Conservation (phyloP, 2,797 vertebrate species). For the Heteromormyrus szaboi region DNA sequence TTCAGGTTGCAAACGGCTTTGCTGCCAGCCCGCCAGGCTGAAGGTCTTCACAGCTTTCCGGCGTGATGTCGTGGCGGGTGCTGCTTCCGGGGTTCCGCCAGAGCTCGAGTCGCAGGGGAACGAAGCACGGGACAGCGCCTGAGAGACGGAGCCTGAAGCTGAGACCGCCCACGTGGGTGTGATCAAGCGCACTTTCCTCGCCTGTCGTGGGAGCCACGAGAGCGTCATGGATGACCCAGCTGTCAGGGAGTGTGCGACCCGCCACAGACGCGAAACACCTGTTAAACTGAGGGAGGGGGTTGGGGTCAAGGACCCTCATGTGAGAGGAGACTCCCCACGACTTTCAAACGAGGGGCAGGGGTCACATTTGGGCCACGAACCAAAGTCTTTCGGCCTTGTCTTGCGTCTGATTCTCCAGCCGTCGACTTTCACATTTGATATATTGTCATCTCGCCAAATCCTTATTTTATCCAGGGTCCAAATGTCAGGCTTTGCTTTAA, state of each 20-base stretch:
- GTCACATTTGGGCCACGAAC: background rate
- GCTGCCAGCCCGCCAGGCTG: background rate
- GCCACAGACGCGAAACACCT: background rate
- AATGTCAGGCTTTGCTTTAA: conserved; percentile 9
- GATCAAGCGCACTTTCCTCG: background rate
- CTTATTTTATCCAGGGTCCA: background rate
- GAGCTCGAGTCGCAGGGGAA: background rate
- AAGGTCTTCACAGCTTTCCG: background rate
- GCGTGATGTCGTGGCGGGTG: background rate
- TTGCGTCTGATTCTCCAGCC: conserved; percentile 21
- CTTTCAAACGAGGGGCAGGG: background rate
- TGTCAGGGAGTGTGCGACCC: background rate
- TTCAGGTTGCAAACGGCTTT: background rate
- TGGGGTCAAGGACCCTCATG: background rate
- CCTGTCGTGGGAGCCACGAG: background rate
- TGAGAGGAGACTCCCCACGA: background rate
- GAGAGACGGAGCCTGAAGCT: background rate
- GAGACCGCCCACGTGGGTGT: background rate
- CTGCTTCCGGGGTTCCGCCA: background rate
- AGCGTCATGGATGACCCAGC: background rate
- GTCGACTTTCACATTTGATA: conserved; percentile 12
- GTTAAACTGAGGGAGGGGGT: background rate
- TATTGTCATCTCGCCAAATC: background rate
- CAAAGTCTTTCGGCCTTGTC: conserved; percentile 13
- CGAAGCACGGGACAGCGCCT: background rate